Evolutionary conservation across 2,888 invertebrate genomes (phyloP), one percentile per base, ranked within the genome.

Genomic region (Linyphia triangularis): DNA sequence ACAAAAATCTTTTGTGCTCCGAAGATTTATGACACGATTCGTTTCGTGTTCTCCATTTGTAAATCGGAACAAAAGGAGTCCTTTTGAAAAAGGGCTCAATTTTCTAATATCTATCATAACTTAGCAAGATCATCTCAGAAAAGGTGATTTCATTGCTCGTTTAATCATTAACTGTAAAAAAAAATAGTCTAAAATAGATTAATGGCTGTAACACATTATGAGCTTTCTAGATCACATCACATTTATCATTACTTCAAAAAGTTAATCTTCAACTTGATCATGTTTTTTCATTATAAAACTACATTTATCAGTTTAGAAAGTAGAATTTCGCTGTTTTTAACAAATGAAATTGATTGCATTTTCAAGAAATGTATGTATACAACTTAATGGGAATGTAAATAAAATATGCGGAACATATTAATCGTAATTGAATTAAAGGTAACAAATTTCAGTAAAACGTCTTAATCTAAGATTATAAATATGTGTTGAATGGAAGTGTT

Each of bases 11-110:
- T 16, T 63, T 10, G 16, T 10, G 24, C 5, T 63, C 26, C 26
- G 13, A 63, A 24, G 63, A 63, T 24, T 63, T 24, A 63, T 63
- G 63, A 63, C 26, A 24, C 28, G 6, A 63, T 63, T 63, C 63
- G 26, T 63, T 63, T 26, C 24, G 28, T 26, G 9, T 10, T 19
- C 16, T 63, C 24, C 16, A 24, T 28, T 63, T 63, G 63, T 51
- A 51, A 24, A 63, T 63, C 24, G 28, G 28, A 24, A 26, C 28
- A 63, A 63, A 26, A 19, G 10, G 13, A 63, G 10, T 26, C 16
- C 16, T 13, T 63, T 63, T 24, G 26, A 63, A 63, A 13, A 24
- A 63, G 22, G 26, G 6, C 13, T 24, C 28, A 4, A 63, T 24
- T 16, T 26, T n/a, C 24, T 28, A 26, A 26, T 24, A 63, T 24